Evolutionary conservation across 1,140 invertebrate species (phyloP).

Genomic region (Nylanderia fulva): DNA sequence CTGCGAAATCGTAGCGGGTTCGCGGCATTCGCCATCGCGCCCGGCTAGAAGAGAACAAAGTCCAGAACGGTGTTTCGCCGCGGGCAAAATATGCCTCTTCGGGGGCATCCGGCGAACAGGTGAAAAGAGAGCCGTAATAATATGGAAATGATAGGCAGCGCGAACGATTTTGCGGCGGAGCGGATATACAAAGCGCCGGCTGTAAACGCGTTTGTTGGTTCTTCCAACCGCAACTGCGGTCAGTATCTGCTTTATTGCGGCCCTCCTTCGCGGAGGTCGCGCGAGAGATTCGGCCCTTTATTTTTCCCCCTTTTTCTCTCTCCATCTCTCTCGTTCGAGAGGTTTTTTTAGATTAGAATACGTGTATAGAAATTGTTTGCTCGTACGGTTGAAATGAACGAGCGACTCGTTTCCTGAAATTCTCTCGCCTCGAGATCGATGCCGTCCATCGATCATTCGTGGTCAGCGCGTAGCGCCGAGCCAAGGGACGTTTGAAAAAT

Average conservation of each 20-base stretch:
- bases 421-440: slow-evolving; percentile 14
- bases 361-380: too few species aligned
- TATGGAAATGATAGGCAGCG: slow-evolving; percentile 72
- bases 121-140: slow-evolving; percentile 72
- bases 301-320: neutral
- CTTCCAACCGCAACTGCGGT: slow-evolving; percentile 60
- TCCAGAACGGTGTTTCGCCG: slow-evolving; percentile 40
- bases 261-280: slow-evolving; percentile 3
- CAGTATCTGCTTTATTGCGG: slow-evolving; percentile 45
- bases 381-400: too few species aligned
- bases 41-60: slow-evolving; percentile 27
- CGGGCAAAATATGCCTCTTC: slow-evolving; percentile 44
- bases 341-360: too few species aligned
- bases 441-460: slow-evolving; percentile 67
- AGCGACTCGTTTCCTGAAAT: neutral
- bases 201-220: slow-evolving; percentile 64
- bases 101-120: slow-evolving; percentile 63
- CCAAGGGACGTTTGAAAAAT: slow-evolving; percentile 67
- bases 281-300: neutral
- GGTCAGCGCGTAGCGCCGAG: slow-evolving; percentile 19
- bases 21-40: slow-evolving; percentile 12
- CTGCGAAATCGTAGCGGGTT: slow-evolving; percentile 31
- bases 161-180: slow-evolving; percentile 59
- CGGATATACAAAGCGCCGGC: slow-evolving; percentile 54
- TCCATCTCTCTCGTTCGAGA: neutral